A percentile compares a stretch with the other conserved stretches of the same genome.
phyloP scores from a whole-genome alignment of 2,113 vertebrate species.

The Sylvicapra grimmia region DNA sequence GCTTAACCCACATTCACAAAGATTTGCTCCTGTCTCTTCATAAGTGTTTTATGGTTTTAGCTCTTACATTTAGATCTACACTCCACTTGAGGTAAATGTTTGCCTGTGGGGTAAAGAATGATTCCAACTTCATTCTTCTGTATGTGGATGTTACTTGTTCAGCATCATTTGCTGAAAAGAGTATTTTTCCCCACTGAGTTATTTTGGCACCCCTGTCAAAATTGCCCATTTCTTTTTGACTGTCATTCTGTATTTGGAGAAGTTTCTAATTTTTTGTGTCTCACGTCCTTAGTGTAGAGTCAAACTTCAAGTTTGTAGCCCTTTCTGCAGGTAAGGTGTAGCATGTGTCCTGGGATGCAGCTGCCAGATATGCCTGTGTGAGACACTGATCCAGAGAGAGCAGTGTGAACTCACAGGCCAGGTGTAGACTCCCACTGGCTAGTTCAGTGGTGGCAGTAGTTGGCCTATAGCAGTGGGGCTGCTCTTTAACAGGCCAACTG shows the following conservation, averaged over 20 bases:
- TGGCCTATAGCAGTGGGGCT: background rate
- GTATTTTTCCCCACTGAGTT: background rate
- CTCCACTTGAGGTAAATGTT: background rate
- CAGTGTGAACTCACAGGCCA: background rate
- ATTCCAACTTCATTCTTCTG: background rate
- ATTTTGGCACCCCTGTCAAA: background rate
- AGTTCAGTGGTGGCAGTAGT: background rate
- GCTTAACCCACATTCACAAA: background rate
- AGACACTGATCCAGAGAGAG: background rate
- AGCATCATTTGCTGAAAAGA: background rate
- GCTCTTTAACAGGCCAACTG: background rate
- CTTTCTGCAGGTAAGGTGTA: background rate
- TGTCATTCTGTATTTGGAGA: background rate
- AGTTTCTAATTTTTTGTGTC: background rate
- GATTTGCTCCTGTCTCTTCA: background rate
- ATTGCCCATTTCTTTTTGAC: background rate
- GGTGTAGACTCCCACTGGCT: background rate
- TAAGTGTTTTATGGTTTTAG: background rate
- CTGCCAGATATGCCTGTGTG: background rate
- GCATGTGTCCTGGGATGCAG: background rate
- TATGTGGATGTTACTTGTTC: background rate
- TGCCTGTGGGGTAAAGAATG: background rate
- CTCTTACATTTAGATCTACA: background rate
- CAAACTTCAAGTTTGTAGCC: background rate
- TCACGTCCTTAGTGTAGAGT: background rate